Conservation (phyloP, 2,888 invertebrate species). For the Entomobrya multifasciata region DNA sequence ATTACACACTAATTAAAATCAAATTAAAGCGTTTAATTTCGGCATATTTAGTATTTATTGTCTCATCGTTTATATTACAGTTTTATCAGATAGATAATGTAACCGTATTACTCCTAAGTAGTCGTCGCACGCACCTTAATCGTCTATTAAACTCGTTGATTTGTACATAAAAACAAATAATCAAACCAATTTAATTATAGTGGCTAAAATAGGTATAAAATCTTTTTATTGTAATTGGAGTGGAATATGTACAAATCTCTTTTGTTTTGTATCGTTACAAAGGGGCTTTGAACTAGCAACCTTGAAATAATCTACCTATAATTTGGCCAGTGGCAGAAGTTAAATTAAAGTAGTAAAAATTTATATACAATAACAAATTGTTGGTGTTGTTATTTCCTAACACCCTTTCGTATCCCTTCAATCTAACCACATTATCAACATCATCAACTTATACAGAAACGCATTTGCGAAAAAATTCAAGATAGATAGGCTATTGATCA, state of each 20-base stretch:
- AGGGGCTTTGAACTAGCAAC: conserved; percentile 60
- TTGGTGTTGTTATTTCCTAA: conserved; percentile 53
- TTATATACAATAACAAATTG: conserved; percentile 19
- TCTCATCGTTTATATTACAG: neutral
- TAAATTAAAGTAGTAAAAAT: neutral
- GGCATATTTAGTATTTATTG: too few relatives aligned
- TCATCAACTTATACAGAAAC: conserved; percentile 17
- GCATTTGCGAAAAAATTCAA: neutral
- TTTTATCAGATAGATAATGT: conserved; percentile 1
- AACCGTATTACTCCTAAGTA: neutral
- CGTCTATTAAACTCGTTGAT: neutral
- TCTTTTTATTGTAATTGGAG: neutral
- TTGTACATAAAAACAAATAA: neutral
- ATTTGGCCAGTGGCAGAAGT: conserved; percentile 22
- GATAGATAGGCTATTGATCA: conserved; percentile 48
- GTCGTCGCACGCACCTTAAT: neutral
- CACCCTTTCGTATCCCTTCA: too few relatives aligned
- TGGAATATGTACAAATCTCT: too few relatives aligned
- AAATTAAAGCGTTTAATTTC: too few relatives aligned
- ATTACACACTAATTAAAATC: too few relatives aligned
- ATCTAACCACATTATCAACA: conserved; percentile 15
- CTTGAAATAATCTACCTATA: conserved; percentile 54
- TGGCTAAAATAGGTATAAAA: neutral
- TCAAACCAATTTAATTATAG: neutral
- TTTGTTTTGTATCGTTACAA: neutral